Percentiles rank a stretch among this genome's conserved stretches.
These are phyloP conservation scores for Drosophila fungiperda DNA, from an alignment of 2,888 invertebrate species.

Conservation along the genomic window DNA sequence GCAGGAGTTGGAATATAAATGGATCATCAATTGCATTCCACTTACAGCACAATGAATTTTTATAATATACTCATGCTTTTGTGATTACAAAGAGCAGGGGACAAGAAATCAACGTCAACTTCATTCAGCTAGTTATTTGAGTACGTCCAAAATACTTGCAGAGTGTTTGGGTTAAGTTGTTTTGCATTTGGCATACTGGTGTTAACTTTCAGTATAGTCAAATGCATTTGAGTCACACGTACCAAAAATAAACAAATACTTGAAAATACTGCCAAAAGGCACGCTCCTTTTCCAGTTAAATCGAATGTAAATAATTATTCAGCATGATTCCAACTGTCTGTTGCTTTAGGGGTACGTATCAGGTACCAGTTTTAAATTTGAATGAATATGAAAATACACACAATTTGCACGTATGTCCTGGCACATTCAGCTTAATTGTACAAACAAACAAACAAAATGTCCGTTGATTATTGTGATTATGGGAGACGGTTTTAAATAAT, in stretches of 20 bases:
- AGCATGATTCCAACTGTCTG: constrained; percentile 32
- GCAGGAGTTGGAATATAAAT: constrained; percentile 15
- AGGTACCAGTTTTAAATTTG: constrained; percentile 32
- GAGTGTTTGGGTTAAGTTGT: constrained; percentile 17
- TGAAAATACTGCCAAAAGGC: constrained; percentile 8
- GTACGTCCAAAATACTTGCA: constrained; percentile 6
- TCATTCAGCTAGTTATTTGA: constrained; percentile 47
- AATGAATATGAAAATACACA: constrained; percentile 57
- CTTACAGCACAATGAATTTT: constrained; percentile 39
- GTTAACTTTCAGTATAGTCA: constrained; percentile 27
- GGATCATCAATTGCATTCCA: constrained; percentile 18
- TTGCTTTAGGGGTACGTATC: background rate
- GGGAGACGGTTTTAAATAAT: constrained; percentile 44
- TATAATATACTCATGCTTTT: constrained; percentile 31
- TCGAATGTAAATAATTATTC: constrained; percentile 73
- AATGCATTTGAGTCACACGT: constrained; percentile 21
- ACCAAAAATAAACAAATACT: constrained; percentile 16
- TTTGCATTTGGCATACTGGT: constrained; percentile 71
- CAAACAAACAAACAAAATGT: constrained; percentile 15
- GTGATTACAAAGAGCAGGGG: constrained; percentile 25
- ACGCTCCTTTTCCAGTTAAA: constrained; percentile 15
- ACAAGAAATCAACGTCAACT: constrained; percentile 48
- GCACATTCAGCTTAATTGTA: constrained; percentile 6
- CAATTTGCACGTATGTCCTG: constrained; percentile 51
- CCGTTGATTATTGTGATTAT: constrained; percentile 16